These are phyloP conservation scores for Poeciliopsis turneri DNA, from an alignment of 2,797 vertebrate genomes.

Conservation along the genomic window DNA sequence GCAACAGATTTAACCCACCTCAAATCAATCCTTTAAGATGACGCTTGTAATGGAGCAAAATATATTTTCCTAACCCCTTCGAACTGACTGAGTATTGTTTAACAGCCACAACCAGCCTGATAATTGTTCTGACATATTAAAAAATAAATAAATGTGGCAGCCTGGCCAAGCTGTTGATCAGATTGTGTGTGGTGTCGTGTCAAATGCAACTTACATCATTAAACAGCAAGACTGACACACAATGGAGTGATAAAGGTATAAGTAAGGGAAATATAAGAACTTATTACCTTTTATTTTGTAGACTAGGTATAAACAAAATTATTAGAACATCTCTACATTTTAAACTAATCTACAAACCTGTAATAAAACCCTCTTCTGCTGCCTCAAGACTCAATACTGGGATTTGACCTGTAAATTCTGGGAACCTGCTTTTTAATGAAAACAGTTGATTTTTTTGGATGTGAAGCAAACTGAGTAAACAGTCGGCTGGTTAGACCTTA, in stretches of 20 bases:
- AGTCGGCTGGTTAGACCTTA: slow-evolving; percentile 55
- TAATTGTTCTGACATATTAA: not conserved
- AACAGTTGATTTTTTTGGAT: slow-evolving; percentile 43
- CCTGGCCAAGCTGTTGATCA: not conserved
- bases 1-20: not conserved
- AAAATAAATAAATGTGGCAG: not conserved
- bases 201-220: not conserved
- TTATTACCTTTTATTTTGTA: not conserved
- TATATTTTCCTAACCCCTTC: not conserved
- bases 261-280: not conserved
- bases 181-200: not conserved
- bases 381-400: not conserved
- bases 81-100: not conserved
- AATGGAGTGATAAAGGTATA: not conserved
- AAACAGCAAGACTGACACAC: not conserved
- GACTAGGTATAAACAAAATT: not conserved
- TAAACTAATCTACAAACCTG: not conserved
- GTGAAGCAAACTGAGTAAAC: slow-evolving; percentile 43
- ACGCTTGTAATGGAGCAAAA: not conserved
- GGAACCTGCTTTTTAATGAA: slow-evolving; percentile 20
- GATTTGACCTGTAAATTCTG: not conserved
- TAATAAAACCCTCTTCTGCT: not conserved
- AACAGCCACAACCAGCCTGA: not conserved
- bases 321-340: not conserved
- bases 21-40: not conserved